Percentiles rank a stretch among this genome's conserved stretches.
Evolutionary conservation across 2,113 vertebrate genomes (phyloP).

Genomic region (Neodon shergylaensis): DNA sequence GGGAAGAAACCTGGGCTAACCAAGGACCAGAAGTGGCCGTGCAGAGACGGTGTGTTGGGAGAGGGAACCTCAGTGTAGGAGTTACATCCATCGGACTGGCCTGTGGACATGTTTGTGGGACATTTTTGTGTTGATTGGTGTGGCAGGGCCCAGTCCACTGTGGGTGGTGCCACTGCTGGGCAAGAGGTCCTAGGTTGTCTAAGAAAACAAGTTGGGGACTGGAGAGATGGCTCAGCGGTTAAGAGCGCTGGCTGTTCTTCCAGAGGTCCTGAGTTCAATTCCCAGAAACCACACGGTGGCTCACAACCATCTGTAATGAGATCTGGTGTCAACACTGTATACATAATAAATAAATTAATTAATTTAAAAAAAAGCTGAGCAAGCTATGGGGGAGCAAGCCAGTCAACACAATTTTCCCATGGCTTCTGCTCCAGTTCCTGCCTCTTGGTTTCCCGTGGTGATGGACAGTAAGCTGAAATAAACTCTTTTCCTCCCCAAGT

Average conservation of each 20-base stretch:
- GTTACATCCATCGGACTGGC: neutral
- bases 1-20: neutral
- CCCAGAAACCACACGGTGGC: no score
- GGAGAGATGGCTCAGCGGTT: no score
- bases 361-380: neutral
- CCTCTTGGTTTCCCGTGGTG: neutral
- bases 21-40: neutral
- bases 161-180: neutral
- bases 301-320: no score
- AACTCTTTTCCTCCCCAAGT: neutral
- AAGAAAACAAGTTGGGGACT: neutral
- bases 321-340: no score
- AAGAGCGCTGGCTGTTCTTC: no score
- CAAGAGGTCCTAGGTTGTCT: neutral
- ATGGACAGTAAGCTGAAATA: neutral
- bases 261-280: no score
- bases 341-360: no score
- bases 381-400: neutral
- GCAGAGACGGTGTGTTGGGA: neutral
- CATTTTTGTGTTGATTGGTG: neutral
- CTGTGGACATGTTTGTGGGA: neutral
- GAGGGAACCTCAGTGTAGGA: neutral
- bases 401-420: neutral
- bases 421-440: neutral
- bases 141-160: neutral